These are phyloP conservation scores for Spodoptera litura DNA, from an alignment of 1,140 invertebrate genomes.

Conservation along the genomic window DNA sequence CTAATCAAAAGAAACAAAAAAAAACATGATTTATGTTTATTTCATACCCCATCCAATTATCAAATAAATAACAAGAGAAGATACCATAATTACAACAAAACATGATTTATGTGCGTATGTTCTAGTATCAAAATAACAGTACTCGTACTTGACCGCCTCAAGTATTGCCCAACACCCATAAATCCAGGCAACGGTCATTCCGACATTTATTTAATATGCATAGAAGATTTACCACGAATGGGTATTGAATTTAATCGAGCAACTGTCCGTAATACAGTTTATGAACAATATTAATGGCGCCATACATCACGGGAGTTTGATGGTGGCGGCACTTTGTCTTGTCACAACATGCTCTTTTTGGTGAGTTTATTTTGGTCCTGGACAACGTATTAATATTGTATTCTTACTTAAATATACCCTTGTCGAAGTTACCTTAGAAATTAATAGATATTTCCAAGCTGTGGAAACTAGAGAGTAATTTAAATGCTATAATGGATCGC, in stretches of 20 bases:
- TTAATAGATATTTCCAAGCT: neutral
- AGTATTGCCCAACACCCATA: slow-evolving; percentile 61
- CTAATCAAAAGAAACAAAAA: neutral
- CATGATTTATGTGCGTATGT: slow-evolving; percentile 29
- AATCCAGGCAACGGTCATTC: slow-evolving; percentile 68
- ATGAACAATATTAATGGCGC: slow-evolving; percentile 64
- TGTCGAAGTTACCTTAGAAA: neutral
- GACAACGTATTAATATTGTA: slow-evolving; percentile 15
- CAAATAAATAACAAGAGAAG: neutral
- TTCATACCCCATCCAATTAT: neutral
- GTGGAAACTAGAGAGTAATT: neutral
- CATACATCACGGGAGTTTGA: slow-evolving; percentile 58
- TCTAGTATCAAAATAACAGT: slow-evolving; percentile 36
- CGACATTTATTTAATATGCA: slow-evolving; percentile 78
- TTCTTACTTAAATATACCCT: neutral
- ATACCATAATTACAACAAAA: slow-evolving; percentile 29
- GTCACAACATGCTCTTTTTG: slow-evolving; percentile 57
- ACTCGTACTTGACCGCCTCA: slow-evolving; percentile 41
- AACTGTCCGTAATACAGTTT: slow-evolving; percentile 69
- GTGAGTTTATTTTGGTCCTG: slow-evolving; percentile 40
- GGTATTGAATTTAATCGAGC: slow-evolving; percentile 77
- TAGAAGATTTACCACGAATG: slow-evolving; percentile 75
- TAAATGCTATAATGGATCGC: slow-evolving; percentile 28
- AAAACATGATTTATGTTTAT: neutral
- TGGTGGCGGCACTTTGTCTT: slow-evolving; percentile 52